Base-by-base conservation (phyloP, 2,113 vertebrate genomes). In the Protomyctophum bolini region DNA sequence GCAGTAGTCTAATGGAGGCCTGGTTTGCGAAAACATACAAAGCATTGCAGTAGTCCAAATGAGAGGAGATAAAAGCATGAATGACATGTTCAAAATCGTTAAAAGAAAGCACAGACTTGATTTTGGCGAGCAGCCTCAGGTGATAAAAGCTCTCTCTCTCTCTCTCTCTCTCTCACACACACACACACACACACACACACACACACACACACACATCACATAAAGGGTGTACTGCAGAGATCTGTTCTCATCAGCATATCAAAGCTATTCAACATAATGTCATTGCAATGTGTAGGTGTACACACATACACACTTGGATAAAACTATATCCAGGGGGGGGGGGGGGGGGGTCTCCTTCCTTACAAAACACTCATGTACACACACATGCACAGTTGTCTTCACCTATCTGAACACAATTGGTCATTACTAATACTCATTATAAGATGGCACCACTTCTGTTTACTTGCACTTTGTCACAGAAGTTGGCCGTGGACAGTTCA, bases 181-280 rank as follows among this genome's bases (percentile, higher is more conserved):
- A 57, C 7, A 41, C 29, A 66, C 50, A 9, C 10, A 14, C 1
- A 7, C 52, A 51, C 52, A 61, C 64, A 56, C 15, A 56, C 28
- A 0, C 54, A 8, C 2, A 52, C 60, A 61, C 69, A 50, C 48
- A 51, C 50, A 55, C 51, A 10, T 9, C 63, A 33, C 68, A 72
- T 77, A 68, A 80, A 84, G 84, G 81, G 45, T 7, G 55, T 64
- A 54, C 62, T 33, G 57, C 56, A 29, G 0, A 55, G 64, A 58
- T 46, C 67, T 62, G 11, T 60, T 57, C 80, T 89, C 73, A 87
- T 90, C 84, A 84, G 69, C 88, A 87, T 79, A 87, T 87, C 86
- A 92, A 89, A 88, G 85, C 64, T 62, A 48, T 76, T 74, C 73
- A 68, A 76, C 81, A 85, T 80, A 81, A 50, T 55, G 72, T 66